These are phyloP conservation scores for Scolopax mira DNA, from an alignment of 2,113 vertebrate genomes.

Conservation along the genomic window DNA sequence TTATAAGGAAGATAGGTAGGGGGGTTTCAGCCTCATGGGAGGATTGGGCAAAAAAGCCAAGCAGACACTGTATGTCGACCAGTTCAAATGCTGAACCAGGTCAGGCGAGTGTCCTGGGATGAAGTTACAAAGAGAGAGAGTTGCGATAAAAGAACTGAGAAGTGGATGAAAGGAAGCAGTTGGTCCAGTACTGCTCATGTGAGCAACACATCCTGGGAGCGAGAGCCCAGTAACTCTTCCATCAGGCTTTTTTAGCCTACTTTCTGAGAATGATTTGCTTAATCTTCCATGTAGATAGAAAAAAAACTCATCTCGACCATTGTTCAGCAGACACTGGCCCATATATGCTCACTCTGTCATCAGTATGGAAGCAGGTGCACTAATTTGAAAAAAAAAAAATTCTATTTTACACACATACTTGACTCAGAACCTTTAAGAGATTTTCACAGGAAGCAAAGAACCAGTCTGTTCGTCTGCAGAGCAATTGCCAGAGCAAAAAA, in stretches of 20 bases:
- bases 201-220: not conserved
- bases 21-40: not conserved
- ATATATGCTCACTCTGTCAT: not conserved
- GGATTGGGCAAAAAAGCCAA: not conserved
- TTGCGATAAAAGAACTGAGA: not conserved
- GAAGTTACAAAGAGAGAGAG: too few species aligned
- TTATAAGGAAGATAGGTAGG: not conserved
- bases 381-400: not conserved
- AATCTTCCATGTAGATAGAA: not conserved
- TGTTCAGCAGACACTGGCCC: not conserved
- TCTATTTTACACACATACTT: not conserved
- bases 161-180: not conserved
- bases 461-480: not conserved
- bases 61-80: rapidly evolving
- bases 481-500: not conserved
- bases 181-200: not conserved
- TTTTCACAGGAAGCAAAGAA: not conserved
- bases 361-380: not conserved
- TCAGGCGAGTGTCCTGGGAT: not conserved
- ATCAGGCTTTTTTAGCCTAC: not conserved
- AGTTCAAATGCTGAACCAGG: not conserved
- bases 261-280: not conserved
- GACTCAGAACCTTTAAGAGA: not conserved
- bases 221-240: not conserved
- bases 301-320: not conserved